phyloP scores from a whole-genome alignment of 2,113 vertebrate genomes.

The Syrrhaptes paradoxus region DNA sequence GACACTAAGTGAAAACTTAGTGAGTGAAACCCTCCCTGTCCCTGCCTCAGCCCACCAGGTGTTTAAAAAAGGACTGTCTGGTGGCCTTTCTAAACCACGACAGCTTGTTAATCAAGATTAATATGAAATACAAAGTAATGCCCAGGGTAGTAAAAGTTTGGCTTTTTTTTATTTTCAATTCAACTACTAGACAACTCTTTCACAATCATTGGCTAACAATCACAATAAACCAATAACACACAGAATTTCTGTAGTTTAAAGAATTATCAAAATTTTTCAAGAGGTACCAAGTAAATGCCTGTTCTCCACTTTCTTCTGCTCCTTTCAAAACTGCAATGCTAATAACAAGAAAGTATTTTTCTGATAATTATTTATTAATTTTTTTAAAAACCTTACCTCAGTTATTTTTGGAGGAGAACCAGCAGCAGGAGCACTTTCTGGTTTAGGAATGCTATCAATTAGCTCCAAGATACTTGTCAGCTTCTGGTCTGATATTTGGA shows the following conservation, averaged over 20 bases:
- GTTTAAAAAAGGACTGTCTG: no score
- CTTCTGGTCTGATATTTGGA: conserved; percentile 92
- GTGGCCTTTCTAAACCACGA: no score
- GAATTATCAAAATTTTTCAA: background rate
- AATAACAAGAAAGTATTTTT: background rate
- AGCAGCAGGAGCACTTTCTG: conserved; percentile 75
- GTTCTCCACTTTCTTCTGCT: background rate
- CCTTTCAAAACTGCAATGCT: background rate
- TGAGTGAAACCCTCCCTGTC: no score
- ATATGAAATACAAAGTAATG: background rate
- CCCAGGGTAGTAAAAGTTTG: background rate
- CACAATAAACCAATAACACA: background rate
- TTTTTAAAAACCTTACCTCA: conserved; percentile 75
- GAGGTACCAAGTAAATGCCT: background rate
- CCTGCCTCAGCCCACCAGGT: no score
- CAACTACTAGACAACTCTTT: background rate
- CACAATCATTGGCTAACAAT: background rate
- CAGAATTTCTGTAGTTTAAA: background rate
- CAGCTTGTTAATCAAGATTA: background rate
- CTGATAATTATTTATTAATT: background rate
- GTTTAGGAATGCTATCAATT: conserved; percentile 91
- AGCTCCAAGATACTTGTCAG: conserved; percentile 86
- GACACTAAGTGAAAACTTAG: no score
- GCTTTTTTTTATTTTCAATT: background rate
- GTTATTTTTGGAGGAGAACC: conserved; percentile 53